Conservation (phyloP, 2,888 invertebrate species). For the Saturnia japonica region DNA sequence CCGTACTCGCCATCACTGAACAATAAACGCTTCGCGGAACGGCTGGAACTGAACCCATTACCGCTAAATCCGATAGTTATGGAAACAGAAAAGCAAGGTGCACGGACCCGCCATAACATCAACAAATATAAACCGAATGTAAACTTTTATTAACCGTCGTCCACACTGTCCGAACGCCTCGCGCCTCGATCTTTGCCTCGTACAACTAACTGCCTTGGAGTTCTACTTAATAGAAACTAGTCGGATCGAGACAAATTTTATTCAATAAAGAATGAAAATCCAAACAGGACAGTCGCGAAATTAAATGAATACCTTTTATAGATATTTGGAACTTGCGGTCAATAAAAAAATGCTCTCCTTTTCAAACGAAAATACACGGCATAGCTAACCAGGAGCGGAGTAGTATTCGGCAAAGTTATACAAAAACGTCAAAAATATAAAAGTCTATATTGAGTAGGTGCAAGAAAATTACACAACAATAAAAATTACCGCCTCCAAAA, state of each 20-base stretch:
- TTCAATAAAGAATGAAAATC: not conserved
- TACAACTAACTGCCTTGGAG: not conserved
- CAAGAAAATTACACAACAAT: too few species aligned
- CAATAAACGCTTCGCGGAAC: not conserved
- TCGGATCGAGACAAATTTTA: not conserved
- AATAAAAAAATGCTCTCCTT: not conserved
- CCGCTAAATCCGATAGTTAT: not conserved
- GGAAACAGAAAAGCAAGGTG: not conserved
- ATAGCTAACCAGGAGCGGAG: not conserved
- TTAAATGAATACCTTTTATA: not conserved
- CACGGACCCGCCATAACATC: not conserved
- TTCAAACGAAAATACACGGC: too few species aligned
- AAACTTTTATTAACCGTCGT: not conserved
- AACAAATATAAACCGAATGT: not conserved
- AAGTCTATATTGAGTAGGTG: too few species aligned
- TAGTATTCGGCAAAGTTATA: not conserved
- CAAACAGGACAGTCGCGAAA: not conserved
- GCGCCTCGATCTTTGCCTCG: not conserved
- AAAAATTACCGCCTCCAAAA: too few species aligned
- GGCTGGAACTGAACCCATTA: not conserved
- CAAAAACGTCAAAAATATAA: not conserved
- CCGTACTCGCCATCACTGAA: not conserved
- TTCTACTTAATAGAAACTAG: not conserved
- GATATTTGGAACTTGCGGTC: not conserved
- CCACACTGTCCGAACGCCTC: not conserved